These are phyloP conservation scores for Siphamia tubifer DNA, from an alignment of 2,113 vertebrate species.

Conservation along the genomic window DNA sequence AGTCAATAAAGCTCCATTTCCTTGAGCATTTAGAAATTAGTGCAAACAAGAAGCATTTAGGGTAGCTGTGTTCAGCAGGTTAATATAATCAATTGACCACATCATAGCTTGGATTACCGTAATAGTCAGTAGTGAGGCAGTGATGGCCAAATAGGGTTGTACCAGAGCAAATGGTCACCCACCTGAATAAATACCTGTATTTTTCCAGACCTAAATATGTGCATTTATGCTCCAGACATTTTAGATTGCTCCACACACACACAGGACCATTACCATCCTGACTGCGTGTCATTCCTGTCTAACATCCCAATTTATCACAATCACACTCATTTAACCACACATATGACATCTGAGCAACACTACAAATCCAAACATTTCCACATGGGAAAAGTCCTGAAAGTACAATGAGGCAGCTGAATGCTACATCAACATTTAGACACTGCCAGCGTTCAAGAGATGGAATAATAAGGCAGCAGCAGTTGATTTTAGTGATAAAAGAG, in stretches of 20 bases:
- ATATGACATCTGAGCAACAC: slow-evolving; percentile 67
- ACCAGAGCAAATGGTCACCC: slow-evolving; percentile 50
- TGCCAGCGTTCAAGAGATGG: slow-evolving; percentile 27
- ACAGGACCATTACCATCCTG: slow-evolving; percentile 70
- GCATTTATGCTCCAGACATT: slow-evolving; percentile 78
- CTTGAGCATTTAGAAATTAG: slow-evolving; percentile 22
- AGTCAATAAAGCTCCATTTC: slow-evolving; percentile 40
- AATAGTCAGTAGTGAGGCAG: slow-evolving; percentile 50
- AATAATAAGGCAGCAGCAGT: slow-evolving; percentile 29
- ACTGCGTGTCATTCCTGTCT: slow-evolving; percentile 74
- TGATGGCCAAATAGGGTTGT: slow-evolving; percentile 59
- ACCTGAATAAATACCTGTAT: slow-evolving; percentile 84
- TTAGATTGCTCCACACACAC: slow-evolving; percentile 71
- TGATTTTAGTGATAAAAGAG: slow-evolving; percentile 11
- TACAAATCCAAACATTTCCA: slow-evolving; percentile 73
- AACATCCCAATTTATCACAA: slow-evolving; percentile 80
- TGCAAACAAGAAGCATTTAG: slow-evolving; percentile 41
- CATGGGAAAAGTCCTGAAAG: slow-evolving; percentile 72
- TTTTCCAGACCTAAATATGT: slow-evolving; percentile 80
- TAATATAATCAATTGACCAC: slow-evolving; percentile 54
- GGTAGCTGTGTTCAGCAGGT: slow-evolving; percentile 26
- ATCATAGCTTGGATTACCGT: slow-evolving; percentile 56
- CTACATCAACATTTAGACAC: slow-evolving; percentile 33
- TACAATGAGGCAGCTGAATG: slow-evolving; percentile 56
- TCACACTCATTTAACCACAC: slow-evolving; percentile 67